These are phyloP conservation scores for Leptocoma aspasia DNA, from an alignment of 2,113 vertebrate species.

Conservation along the genomic window DNA sequence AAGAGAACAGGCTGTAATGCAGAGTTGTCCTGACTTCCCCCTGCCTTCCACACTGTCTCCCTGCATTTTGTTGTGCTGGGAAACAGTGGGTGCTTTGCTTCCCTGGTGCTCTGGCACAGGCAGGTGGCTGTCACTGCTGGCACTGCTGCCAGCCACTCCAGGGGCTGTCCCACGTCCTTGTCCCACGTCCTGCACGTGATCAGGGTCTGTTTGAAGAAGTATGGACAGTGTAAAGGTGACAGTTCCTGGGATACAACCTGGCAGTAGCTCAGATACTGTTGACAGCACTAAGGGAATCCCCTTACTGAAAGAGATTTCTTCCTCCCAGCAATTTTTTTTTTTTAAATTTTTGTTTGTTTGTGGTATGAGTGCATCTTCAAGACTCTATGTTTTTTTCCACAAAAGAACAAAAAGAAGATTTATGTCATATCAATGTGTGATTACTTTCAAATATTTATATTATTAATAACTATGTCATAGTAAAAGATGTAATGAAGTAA, in stretches of 20 bases:
- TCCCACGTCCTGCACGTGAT: rapidly evolving
- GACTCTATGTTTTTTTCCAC: not conserved
- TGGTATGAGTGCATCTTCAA: not conserved
- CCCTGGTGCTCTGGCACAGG: not conserved
- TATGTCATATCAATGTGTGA: not conserved
- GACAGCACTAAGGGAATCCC: not conserved
- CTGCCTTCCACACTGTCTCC: not conserved
- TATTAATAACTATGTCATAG: not conserved
- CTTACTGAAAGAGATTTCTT: too few species aligned
- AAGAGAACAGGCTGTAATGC: not conserved
- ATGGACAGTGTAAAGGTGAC: not conserved
- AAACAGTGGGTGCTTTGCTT: not conserved
- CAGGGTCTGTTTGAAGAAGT: not conserved
- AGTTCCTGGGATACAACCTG: not conserved
- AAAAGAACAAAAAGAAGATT: not conserved
- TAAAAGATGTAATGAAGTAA: not conserved
- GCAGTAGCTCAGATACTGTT: not conserved
- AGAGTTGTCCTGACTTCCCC: not conserved
- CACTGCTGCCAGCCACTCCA: not conserved
- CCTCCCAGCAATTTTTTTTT: not conserved
- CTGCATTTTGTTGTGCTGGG: not conserved
- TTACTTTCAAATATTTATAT: not conserved
- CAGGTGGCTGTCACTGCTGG: not conserved
- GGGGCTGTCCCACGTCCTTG: not conserved
- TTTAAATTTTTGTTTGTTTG: not conserved